Evolutionary conservation across 2,888 invertebrate genomes (phyloP), one percentile per base, ranked within the genome.

Genomic region (Aricia artaxerxes): DNA sequence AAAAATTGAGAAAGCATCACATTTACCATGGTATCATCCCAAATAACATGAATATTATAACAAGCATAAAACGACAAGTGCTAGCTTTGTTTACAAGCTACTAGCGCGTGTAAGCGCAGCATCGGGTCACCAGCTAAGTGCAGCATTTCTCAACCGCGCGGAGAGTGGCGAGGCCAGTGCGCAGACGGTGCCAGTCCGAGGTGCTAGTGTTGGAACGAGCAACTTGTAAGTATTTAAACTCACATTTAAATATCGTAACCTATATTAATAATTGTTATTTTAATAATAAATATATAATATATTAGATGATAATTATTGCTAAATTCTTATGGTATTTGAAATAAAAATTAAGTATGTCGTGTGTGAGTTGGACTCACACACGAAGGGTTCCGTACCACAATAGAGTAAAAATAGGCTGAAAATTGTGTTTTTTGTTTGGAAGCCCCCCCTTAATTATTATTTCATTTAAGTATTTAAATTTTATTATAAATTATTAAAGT

Each of bases 91-190:
- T 35, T 13, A 16, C 73, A 44, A 73, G 44, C 9, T 9, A 31
- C 60, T n/a, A 60, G 72, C 53, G 73, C 40, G 79, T 82, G 80
- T 81, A 80, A 85, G 82, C 83, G 81, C 75, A 73, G 82, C 85
- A 83, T 81, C 78, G 79, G 82, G 82, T 83, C 82, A 83, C 79
- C 80, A 80, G 81, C 81, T 81, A 84, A 85, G 84, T 84, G 84
- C 84, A 87, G 57, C 85, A 88, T 92, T 91, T 88, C 91, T 84
- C 89, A 92, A 91, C 86, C 84, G 73, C 79, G 78, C 83, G 81
- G 87, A 85, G 86, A 87, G 88, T 88, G 87, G 88, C 85, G 83
- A 83, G 84, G 86, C 88, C 85, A 83, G 83, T 84, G 79, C 82
- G 83, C 88, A 90, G 89, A 90, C 83, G 82, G 69, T 69, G 35